Percentiles rank a stretch among this genome's conserved stretches.
These are phyloP conservation scores for Synanthedon vespiformis DNA, from an alignment of 2,888 invertebrate genomes.

Conservation along the genomic window DNA sequence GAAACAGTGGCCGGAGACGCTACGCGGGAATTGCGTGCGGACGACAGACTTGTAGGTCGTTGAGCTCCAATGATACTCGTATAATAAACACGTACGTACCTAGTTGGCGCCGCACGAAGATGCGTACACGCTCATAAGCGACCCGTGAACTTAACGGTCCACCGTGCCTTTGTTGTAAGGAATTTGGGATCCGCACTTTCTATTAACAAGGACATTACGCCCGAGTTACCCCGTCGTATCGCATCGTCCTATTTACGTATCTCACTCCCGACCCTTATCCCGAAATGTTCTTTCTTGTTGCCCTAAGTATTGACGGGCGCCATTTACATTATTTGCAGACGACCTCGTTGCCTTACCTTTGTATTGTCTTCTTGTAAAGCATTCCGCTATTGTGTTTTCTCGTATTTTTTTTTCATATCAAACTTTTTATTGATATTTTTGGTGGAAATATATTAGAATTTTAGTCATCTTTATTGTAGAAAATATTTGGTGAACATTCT, in stretches of 20 bases:
- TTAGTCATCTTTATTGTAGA: too few species aligned
- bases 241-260: slow-evolving; percentile 17
- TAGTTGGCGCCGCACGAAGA: slow-evolving; percentile 7
- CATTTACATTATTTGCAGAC: slow-evolving; percentile 8
- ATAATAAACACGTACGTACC: not conserved
- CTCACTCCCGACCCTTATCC: slow-evolving; percentile 8
- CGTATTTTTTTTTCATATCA: too few species aligned
- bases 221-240: slow-evolving; percentile 20
- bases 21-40: slow-evolving; percentile 16
- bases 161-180: slow-evolving; percentile 12
- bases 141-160: slow-evolving; percentile 16
- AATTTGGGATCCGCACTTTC: slow-evolving; percentile 16
- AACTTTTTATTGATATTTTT: too few species aligned
- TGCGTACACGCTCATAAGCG: slow-evolving; percentile 17
- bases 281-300: not conserved
- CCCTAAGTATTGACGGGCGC: not conserved
- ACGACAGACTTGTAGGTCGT: slow-evolving; percentile 3
- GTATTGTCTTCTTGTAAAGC: too few species aligned
- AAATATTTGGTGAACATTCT: too few species aligned
- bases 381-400: too few species aligned
- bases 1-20: slow-evolving; percentile 25
- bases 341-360: slow-evolving; percentile 9
- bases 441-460: too few species aligned
- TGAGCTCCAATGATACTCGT: slow-evolving; percentile 6
- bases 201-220: slow-evolving; percentile 30